Evolutionary conservation across 2,797 vertebrate genomes (phyloP).

Genomic region (Selene dorsalis): DNA sequence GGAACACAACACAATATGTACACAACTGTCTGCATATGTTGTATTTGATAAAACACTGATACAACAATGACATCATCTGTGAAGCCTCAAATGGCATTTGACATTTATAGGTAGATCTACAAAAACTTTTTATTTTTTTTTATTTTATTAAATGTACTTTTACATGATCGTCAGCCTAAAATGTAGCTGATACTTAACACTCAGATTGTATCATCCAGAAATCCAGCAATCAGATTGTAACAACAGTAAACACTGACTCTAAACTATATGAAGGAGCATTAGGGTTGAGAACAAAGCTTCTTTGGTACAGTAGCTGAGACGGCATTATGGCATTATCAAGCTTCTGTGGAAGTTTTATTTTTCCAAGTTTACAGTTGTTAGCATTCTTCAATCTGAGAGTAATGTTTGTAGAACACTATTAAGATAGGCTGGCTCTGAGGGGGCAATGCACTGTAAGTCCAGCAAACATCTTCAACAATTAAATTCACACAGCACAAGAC

Average conservation of each 20-base stretch:
- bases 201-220: constrained; percentile 12
- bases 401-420: background rate
- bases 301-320: background rate
- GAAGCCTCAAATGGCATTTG: constrained; percentile 15
- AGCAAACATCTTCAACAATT: too few relatives aligned
- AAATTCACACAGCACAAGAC: too few relatives aligned
- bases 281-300: background rate
- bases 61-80: constrained; percentile 19
- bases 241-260: constrained; percentile 14
- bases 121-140: background rate
- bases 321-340: background rate
- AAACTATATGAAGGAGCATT: background rate
- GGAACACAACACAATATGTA: background rate
- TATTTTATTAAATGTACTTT: constrained; percentile 18
- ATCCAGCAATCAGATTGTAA: constrained; percentile 23
- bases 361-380: background rate
- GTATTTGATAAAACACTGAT: constrained; percentile 52
- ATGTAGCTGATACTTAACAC: constrained; percentile 26
- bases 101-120: background rate
- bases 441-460: too few relatives aligned
- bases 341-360: background rate
- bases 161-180: constrained; percentile 20
- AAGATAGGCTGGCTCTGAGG: too few relatives aligned
- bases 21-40: constrained; percentile 26
- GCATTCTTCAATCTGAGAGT: background rate